Evolutionary conservation across 2,797 vertebrate genomes (phyloP), one percentile per base, ranked within the genome.

Genomic region (Takifugu ocellatus): DNA sequence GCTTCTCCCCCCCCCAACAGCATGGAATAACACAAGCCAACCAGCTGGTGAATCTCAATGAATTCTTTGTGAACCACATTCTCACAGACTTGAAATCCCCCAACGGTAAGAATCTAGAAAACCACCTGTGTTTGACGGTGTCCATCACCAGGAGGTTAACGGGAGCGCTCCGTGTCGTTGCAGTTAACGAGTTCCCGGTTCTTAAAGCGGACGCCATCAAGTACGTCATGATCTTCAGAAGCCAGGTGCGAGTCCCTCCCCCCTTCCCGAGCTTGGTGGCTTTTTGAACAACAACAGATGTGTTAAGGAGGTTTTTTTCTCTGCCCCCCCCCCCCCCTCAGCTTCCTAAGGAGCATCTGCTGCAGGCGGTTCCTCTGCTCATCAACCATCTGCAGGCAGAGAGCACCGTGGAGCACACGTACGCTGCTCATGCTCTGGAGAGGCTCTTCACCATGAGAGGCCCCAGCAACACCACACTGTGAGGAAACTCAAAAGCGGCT

Each of bases 1-100:
- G 2, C 44, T 46, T 5, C 17, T 50, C 16, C 14, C 16, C 17
- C 36, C 11, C 4, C 10, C n/a, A 43, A 27, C 56, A 99, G 97
- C 97, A 98, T 86, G 97, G 97, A 68, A 99, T 99, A 86, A 99
- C 97, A 36, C 96, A 99, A 91, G 96, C 97, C 56, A 99, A 99
- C 68, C 96, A 99, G 88, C 86, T 99, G 58, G 97, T 99, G 72
- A 98, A 99, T 82, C 82, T 99, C 61, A 94, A 89, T 0, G 97
- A 99, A 65, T 99, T 99, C 89, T 98, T 98, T 74, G 92, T 96
- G 68, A 98, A 94, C 87, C 95, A 99, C 75, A 99, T 99, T 87
- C 92, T 96, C 2, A 85, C 95, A 39, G 97, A 99, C 75, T 83
- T 99, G 68, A 96, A 97, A 75, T 98, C 96, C 57, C 75, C 88